Conservation (phyloP, 2,888 invertebrate species). For the Trissonchulus latispiculum region DNA sequence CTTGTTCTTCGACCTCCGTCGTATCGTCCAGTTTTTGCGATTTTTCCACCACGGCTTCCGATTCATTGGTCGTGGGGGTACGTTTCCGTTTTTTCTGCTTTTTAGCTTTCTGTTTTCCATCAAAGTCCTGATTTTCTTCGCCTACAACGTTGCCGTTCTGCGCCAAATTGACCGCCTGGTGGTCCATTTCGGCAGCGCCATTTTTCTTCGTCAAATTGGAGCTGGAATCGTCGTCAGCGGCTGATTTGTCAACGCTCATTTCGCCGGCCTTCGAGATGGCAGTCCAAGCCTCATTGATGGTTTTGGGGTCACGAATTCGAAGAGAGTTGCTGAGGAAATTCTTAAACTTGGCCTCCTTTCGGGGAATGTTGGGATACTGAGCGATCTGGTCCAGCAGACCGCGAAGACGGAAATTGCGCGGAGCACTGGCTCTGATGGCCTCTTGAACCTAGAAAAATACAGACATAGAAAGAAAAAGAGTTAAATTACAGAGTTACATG, state of each 20-base stretch:
- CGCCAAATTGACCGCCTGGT: too few relatives aligned
- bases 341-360: constrained; percentile 29
- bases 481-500: not conserved
- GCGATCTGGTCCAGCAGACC: constrained; percentile 23
- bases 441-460: constrained; percentile 27
- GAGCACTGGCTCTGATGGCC: constrained; percentile 32
- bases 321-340: constrained; percentile 27
- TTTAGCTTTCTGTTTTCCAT: too few relatives aligned
- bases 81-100: too few relatives aligned
- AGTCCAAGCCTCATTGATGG: constrained; percentile 15
- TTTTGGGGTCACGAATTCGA: not conserved
- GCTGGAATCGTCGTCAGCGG: too few relatives aligned
- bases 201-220: too few relatives aligned
- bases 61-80: too few relatives aligned
- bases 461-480: not conserved
- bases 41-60: too few relatives aligned
- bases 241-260: not conserved
- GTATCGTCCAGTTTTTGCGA: too few relatives aligned
- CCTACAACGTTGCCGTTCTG: too few relatives aligned
- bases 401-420: constrained; percentile 20
- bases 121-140: too few relatives aligned
- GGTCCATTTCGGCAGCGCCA: too few relatives aligned
- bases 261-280: constrained; percentile 16
- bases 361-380: constrained; percentile 27
- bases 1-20: too few relatives aligned